Conservation (phyloP, 2,797 vertebrate genomes). For the Capromys pilorides region DNA sequence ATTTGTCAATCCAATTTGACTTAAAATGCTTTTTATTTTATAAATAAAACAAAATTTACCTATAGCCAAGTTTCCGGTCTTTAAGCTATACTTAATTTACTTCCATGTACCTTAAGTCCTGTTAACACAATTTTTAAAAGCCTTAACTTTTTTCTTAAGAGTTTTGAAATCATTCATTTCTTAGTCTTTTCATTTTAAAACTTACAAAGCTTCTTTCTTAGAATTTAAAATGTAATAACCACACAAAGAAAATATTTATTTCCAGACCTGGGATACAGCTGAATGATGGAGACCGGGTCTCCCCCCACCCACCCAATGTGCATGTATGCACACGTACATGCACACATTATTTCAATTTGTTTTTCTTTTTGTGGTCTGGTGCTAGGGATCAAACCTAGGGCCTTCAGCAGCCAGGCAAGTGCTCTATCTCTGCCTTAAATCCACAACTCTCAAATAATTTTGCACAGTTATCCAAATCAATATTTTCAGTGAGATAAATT, state of each 20-base stretch:
- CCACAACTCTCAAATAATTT: background rate
- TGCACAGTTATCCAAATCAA: background rate
- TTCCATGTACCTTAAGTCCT: constrained; percentile 18
- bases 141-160: constrained; percentile 7
- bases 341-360: background rate
- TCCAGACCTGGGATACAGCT: background rate
- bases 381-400: background rate
- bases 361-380: background rate
- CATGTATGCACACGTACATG: background rate
- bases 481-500: background rate
- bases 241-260: background rate
- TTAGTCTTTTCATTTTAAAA: background rate
- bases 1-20: background rate
- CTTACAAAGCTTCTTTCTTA: background rate
- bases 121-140: constrained; percentile 2
- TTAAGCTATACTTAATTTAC: background rate
- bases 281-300: background rate
- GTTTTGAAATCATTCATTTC: constrained; percentile 22
- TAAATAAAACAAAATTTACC: background rate
- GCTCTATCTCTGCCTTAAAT: background rate
- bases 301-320: background rate
- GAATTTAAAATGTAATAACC: background rate
- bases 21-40: background rate
- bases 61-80: background rate
- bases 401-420: background rate